Conservation (phyloP, 2,797 vertebrate genomes). For the Hydrocynus forskahlii region DNA sequence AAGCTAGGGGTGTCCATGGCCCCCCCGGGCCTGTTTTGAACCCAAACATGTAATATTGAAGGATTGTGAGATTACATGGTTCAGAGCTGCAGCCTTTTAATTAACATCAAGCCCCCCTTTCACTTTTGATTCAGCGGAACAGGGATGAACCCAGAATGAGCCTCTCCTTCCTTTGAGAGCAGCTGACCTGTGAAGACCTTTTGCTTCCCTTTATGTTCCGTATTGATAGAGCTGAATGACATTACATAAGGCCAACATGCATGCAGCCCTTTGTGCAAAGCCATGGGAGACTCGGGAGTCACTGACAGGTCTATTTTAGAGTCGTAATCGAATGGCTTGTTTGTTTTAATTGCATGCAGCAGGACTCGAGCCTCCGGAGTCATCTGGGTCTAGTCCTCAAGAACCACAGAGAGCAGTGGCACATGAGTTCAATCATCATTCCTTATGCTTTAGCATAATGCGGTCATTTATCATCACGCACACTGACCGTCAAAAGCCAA, state of each 20-base stretch:
- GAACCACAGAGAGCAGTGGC: neutral
- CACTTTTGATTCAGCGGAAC: constrained; percentile 2
- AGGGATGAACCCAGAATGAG: constrained; percentile 21
- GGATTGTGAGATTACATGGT: constrained; percentile 11
- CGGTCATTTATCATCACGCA: neutral
- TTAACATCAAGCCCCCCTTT: constrained; percentile 23
- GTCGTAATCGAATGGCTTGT: neutral
- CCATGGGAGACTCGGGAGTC: neutral
- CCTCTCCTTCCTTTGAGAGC: constrained; percentile 5
- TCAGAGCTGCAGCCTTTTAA: constrained; percentile 1
- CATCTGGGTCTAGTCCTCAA: neutral
- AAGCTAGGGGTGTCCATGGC: neutral
- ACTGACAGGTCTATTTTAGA: neutral
- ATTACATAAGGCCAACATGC: neutral
- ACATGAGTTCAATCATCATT: constrained; percentile 1
- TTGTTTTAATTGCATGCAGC: constrained; percentile 17
- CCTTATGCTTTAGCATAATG: neutral
- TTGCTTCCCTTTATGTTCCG: neutral
- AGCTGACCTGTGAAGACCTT: neutral
- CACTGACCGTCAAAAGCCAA: neutral
- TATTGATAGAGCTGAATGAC: neutral
- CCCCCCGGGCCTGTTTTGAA: constrained; percentile 26
- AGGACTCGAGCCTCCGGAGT: neutral
- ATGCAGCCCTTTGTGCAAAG: neutral
- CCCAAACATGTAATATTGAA: constrained; percentile 37